Evolutionary conservation across 1,140 invertebrate genomes (phyloP), one percentile per base, ranked within the genome.

Genomic region (Pachypeltis micranthus): DNA sequence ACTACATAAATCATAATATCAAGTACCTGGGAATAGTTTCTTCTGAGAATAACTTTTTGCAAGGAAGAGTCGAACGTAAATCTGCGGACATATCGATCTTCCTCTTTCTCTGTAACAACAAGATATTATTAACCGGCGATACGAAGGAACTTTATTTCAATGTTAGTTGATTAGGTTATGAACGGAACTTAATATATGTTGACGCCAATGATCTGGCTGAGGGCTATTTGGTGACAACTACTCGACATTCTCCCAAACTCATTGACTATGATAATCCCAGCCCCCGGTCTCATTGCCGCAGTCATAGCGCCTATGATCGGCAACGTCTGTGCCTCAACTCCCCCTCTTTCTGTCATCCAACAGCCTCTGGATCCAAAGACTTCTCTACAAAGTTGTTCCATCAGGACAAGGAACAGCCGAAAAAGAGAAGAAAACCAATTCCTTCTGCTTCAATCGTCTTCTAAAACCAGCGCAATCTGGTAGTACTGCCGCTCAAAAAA

Each of bases 71-170:
- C 74, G 75, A 74, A 69, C 73, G 72, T 58, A 70, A 64, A 63
- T 76, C 74, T 63, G 73, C 65, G 65, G 75, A 74, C 34, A 74
- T 69, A 71, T 76, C 74, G 61, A 72, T 67, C 68, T 77, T 77
- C 44, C 76, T 70, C 70, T 77, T 77, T 56, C 72, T 65, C 74
- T 76, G 58, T 26, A 70, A 63, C 66, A 62, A 56, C 65, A 65
- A 66, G 66, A 59, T 58, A 57, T 31, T 12, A 61, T 51, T 44
- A 56, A 61, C n/a, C n/a, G n/a, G n/a, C n/a, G n/a, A n/a, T n/a
- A n/a, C n/a, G n/a, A n/a, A n/a, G n/a, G n/a, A n/a, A n/a, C n/a
- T n/a, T n/a, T n/a, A n/a, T 58, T 24, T 14, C 25, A 21, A 24
- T 25, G 14, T 10, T 7, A 21, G 19, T 29, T 7, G 21, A n/a